These are phyloP conservation scores for Myanophis thanlyinensis DNA, from an alignment of 2,113 vertebrate genomes.

Conservation along the genomic window DNA sequence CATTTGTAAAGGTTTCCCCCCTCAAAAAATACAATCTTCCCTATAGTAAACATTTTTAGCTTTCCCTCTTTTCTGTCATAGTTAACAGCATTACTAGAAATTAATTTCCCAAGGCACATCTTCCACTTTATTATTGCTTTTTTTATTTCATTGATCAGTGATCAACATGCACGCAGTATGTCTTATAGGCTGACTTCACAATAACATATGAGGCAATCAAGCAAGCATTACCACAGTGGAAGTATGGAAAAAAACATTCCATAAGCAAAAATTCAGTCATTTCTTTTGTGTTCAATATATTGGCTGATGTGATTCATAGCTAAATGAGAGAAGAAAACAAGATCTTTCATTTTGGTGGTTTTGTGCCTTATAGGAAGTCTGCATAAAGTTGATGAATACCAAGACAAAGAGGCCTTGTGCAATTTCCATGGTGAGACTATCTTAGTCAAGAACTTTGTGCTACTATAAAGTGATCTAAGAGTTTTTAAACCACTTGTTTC, in stretches of 20 bases:
- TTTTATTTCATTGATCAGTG: background rate
- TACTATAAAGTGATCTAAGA: background rate
- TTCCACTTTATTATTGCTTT: background rate
- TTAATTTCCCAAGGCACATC: background rate
- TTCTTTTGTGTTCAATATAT: constrained; percentile 5
- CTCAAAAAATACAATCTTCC: background rate
- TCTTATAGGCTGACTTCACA: background rate
- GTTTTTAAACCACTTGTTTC: background rate
- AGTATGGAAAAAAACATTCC: constrained; percentile 4
- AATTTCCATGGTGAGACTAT: background rate
- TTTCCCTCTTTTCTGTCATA: background rate
- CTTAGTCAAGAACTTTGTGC: background rate
- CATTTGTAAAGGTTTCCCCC: background rate
- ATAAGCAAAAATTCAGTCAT: background rate
- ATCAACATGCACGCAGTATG: background rate
- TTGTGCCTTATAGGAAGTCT: background rate
- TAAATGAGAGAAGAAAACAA: background rate
- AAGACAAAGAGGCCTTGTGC: background rate
- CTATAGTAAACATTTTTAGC: background rate
- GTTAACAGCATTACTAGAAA: constrained; percentile 5
- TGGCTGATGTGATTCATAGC: background rate
- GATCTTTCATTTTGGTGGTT: background rate
- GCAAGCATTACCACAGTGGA: background rate
- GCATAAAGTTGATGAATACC: background rate
- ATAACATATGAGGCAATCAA: constrained; percentile 1